Conservation (phyloP, 2,113 vertebrate genomes). For the Salvelinus fontinalis region DNA sequence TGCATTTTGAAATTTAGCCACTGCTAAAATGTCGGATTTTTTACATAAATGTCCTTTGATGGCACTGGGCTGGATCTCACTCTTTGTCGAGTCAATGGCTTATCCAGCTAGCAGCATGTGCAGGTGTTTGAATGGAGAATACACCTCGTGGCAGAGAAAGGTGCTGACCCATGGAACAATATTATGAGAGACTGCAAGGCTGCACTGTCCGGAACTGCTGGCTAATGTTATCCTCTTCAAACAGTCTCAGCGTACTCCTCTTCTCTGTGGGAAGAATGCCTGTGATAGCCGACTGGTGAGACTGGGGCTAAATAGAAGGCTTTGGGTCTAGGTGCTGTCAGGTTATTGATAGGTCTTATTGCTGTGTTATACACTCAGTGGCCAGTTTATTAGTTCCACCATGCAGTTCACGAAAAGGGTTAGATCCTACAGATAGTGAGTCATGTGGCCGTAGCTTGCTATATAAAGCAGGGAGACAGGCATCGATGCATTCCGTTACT, state of each 20-base stretch:
- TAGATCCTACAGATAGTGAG: no score
- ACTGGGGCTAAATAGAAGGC: not conserved
- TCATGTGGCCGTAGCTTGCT: no score
- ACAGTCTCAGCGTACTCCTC: constrained; percentile 3
- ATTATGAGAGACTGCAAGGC: not conserved
- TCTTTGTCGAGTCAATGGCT: constrained; percentile 16
- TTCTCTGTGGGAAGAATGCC: no score
- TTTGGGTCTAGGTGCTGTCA: not conserved
- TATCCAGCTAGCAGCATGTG: constrained; percentile 18
- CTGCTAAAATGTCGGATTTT: constrained; percentile 19
- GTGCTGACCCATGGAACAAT: not conserved
- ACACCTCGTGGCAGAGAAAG: not conserved
- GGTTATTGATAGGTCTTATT: not conserved
- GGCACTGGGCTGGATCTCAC: constrained; percentile 31
- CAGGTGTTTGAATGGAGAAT: constrained; percentile 14
- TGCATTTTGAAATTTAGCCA: not conserved
- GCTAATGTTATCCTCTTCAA: constrained; percentile 4
- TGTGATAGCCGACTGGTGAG: not conserved
- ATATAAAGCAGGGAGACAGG: no score
- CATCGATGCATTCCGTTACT: no score
- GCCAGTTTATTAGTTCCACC: no score
- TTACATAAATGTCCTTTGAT: constrained; percentile 24
- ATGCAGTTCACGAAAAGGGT: no score
- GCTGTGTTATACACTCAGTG: no score
- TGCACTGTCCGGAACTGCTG: not conserved